Evolutionary conservation across 2,113 vertebrate species (phyloP).

Genomic region (Brachyhypopomus gauderio): DNA sequence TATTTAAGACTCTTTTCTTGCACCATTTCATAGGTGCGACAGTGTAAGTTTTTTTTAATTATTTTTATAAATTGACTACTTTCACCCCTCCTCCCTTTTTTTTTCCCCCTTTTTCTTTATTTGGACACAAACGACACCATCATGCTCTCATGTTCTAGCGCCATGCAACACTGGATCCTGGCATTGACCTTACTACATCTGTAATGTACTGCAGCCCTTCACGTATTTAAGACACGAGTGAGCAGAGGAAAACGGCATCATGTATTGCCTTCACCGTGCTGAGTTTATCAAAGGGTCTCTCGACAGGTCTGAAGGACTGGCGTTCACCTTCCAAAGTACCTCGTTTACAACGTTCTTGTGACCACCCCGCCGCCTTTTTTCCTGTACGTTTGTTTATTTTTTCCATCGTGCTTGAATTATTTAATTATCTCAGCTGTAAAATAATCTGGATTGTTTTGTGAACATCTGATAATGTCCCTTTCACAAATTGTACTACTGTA

Average conservation of each 20-base stretch:
- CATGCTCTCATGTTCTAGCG: constrained; percentile 83
- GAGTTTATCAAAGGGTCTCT: constrained; percentile 77
- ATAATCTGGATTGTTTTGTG: constrained; percentile 82
- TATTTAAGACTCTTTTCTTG: constrained; percentile 96
- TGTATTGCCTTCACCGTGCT: constrained; percentile 75
- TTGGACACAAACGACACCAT: constrained; percentile 85
- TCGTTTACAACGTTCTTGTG: constrained; percentile 94
- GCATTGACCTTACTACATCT: constrained; percentile 70
- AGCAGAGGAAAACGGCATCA: constrained; percentile 54
- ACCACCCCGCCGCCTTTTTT: constrained; percentile 80
- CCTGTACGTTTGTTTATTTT: constrained; percentile 60
- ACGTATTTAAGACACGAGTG: constrained; percentile 79
- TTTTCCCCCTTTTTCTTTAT: constrained; percentile 77
- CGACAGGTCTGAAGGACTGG: constrained; percentile 83
- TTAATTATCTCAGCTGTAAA: constrained; percentile 95
- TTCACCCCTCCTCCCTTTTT: constrained; percentile 68
- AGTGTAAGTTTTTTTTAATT: constrained; percentile 71
- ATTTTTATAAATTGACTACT: constrained; percentile 84
- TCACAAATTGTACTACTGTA: constrained; percentile 86
- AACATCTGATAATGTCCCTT: constrained; percentile 81
- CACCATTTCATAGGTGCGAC: constrained; percentile 81
- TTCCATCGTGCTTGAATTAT: constrained; percentile 95
- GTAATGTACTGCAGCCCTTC: constrained; percentile 77
- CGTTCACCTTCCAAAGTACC: constrained; percentile 94
- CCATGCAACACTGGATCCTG: constrained; percentile 89